Evolutionary conservation across 2,113 vertebrate genomes (phyloP), one percentile per base, ranked within the genome.

Genomic region (Echinops telfairi): DNA sequence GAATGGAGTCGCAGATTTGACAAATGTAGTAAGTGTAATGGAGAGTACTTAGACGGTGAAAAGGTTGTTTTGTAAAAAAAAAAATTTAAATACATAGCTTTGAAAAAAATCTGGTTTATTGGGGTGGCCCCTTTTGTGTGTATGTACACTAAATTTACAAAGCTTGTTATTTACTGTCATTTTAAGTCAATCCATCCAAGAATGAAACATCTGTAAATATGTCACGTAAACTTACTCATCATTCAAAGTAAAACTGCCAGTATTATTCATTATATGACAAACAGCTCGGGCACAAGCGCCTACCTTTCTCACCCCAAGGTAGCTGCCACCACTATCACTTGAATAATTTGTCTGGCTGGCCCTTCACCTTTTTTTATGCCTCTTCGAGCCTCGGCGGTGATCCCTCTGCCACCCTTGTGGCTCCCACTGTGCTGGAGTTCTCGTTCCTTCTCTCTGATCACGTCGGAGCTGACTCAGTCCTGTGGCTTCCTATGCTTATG

Each of bases 161-260:
- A 86, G 22, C 53, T 83, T 23, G 11, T 33, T 43, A 2, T 86
- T 86, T 81, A 5, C 80, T 88, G 88, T 88, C 40, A 33, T n/a
- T n/a, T n/a, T n/a, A n/a, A n/a, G n/a, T n/a, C 57, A 77, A 12
- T 73, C 25, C 89, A 31, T 60, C 9, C 27, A 86, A 78, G 33
- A 91, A 83, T 33, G 14, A 89, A 92, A 23, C 43, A 86, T 62
- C 76, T 82, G 83, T 91, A 83, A 83, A 77, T 8, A 25, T 27
- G 4, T 33, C 19, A 68, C 82, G 36, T 58, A 91, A 16, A 79
- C 17, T 86, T 91, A 53, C 12, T 84, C 38, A 0, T 75, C 31
- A 79, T n/a, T 27, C 23, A 70, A 31, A 77, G n/a, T n/a, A n/a
- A n/a, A n/a, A 1, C 62, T 88, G 53, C 29, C 20, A n/a, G 2